Evolutionary conservation across 2,888 invertebrate genomes (phyloP).

Genomic region (Limnephilus lunatus): DNA sequence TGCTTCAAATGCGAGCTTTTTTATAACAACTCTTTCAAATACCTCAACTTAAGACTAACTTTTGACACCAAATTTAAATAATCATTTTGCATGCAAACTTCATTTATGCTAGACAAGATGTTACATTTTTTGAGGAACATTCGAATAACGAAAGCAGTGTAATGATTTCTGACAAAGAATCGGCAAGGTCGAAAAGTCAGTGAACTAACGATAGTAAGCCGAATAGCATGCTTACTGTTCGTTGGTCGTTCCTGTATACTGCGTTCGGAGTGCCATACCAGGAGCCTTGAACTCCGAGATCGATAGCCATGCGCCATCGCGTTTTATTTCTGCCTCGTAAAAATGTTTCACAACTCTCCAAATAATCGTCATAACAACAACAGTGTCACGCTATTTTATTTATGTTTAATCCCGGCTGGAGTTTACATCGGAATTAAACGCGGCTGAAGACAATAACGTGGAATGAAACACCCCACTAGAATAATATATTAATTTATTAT

Average conservation of each 20-base stretch:
- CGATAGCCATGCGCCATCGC: constrained; percentile 12
- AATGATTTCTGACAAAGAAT: neutral
- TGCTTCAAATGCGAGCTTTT: too few relatives aligned
- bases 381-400: constrained; percentile 34
- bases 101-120: neutral
- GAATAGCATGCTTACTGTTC: neutral
- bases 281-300: neutral
- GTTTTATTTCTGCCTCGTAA: constrained; percentile 24
- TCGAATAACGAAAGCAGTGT: neutral
- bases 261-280: neutral
- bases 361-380: constrained; percentile 27
- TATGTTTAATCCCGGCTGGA: neutral
- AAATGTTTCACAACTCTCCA: constrained; percentile 13
- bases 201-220: neutral
- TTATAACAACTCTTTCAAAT: too few relatives aligned
- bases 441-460: neutral
- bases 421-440: neutral
- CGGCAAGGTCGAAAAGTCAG: neutral
- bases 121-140: neutral
- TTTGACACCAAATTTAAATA: neutral
- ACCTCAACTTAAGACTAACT: neutral
- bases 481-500: neutral
- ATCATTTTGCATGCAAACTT: neutral
- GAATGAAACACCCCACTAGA: neutral
- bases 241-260: neutral